Conservation (phyloP, 2,888 invertebrate genomes). For the Isoperla grammatica region DNA sequence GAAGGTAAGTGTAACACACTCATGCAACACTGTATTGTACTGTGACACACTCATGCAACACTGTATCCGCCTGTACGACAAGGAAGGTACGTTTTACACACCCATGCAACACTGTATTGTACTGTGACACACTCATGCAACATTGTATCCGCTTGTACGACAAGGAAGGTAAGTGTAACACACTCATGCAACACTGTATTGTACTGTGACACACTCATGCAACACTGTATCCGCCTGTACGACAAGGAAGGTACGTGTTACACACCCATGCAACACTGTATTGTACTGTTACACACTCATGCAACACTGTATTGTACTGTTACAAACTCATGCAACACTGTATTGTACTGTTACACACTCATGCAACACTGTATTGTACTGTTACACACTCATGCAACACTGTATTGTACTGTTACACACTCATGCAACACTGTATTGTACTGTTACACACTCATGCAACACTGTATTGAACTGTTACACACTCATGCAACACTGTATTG, state of each 20-base stretch:
- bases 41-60: not conserved
- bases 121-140: not conserved
- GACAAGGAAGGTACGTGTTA: slow-evolving; percentile 49
- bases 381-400: not conserved
- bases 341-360: not conserved
- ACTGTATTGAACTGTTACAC: no score
- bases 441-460: no score
- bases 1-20: slow-evolving; percentile 41
- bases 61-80: slow-evolving; percentile 57
- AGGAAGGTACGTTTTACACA: slow-evolving; percentile 43
- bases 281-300: not conserved
- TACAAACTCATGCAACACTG: not conserved
- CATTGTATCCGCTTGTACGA: slow-evolving; percentile 58
- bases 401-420: not conserved
- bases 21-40: not conserved
- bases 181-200: not conserved
- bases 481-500: no score
- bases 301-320: slow-evolving; percentile 53
- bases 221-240: slow-evolving; percentile 56
- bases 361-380: slow-evolving; percentile 48
- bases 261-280: not conserved
- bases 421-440: no score
- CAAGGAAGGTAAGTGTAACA: slow-evolving; percentile 46
- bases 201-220: not conserved
- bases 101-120: not conserved